Evolutionary conservation across 2,113 vertebrate species (phyloP), one percentile per base, ranked within the genome.

Genomic region (Formicarius rufipectus): DNA sequence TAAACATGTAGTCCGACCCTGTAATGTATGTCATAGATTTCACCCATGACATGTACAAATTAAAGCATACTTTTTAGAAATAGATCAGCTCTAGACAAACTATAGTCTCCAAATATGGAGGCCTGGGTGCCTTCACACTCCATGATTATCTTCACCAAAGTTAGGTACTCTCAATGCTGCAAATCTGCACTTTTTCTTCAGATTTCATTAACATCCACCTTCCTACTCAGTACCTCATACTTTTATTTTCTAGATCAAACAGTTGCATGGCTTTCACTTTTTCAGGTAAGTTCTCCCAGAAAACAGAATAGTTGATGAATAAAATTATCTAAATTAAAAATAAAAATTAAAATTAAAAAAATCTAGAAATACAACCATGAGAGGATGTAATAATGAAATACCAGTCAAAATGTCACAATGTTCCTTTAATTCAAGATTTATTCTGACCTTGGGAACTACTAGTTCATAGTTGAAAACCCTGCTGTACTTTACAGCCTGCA

Each of bases 401-500:
- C 13, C 49, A 88, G 23, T 80, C 82, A 94, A 71, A 35, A 62
- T 59, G 45, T 80, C 85, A 86, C 1, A 6, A 79, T 59, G 30
- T 91, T 90, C 71, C 66, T 94, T 96, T 72, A 86, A 74, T 74
- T 86, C 25, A 39, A 89, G 66, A 60, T 91, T 82, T 84, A 89
- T 93, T 93, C 77, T 93, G 75, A 95, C 95, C 94, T 96, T 94
- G 39, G 88, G 44, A 75, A 85, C 84, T 68, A 64, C 50, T 62
- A 82, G 82, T 90, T 88, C 93, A 58, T 76, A 96, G 90, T 28
- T 82, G 87, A 97, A 92, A 93, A 94, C 73, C 33, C 60, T 90
- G 55, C 64, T 82, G 78, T 85, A 87, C 81, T 91, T 94, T 95
- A 94, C 39, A 64, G 73, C 60, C 85, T 96, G 93, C 92, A 95